Evolutionary conservation across 2,113 vertebrate species (phyloP), one percentile per base, ranked within the genome.

Genomic region (Nibea albiflora): DNA sequence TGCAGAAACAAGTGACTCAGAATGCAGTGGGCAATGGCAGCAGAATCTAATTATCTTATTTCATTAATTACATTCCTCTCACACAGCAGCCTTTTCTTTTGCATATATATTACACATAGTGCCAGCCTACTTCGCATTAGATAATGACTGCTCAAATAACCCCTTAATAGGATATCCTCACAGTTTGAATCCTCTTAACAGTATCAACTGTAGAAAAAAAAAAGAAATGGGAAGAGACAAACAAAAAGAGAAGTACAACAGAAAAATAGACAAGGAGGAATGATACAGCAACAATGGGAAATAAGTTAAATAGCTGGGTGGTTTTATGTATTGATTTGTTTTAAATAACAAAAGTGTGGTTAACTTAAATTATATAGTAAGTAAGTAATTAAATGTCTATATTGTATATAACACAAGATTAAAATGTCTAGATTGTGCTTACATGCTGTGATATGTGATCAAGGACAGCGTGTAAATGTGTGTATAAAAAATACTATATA

Each of bases 1-100:
- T 83, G 73, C 52, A 76, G 86, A 81, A 81, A 80, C 42, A 73
- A 73, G n/a, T 0, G 11, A 69, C 69, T 80, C 62, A 66, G 11
- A 52, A 57, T 52, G 20, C 19, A 73, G 6, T 42, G 35, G 73
- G 63, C 17, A 50, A 11, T 19, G 28, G 10, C 63, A 73, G 42
- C 15, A 58, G 11, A 56, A 61, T 0, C 71, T 58, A 50, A 58
- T 52, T 4, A 35, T 52, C 12, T n/a, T 16, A 26, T 62, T 12
- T 54, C 9, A 15, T 50, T 11, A 9, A 58, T 69, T 42, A 0
- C 28, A 54, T 65, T 22, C 44, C 1, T 11, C 17, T 16, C 0
- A 42, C 28, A 42, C 28, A 46, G 7, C 17, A 31, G 31, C 28
- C 22, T 14, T 57, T 17, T 61, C 42, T 39, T 56, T 22, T 50